These are phyloP conservation scores for Heliconius eleuchia DNA, from an alignment of 1,140 invertebrate species.

Conservation along the genomic window DNA sequence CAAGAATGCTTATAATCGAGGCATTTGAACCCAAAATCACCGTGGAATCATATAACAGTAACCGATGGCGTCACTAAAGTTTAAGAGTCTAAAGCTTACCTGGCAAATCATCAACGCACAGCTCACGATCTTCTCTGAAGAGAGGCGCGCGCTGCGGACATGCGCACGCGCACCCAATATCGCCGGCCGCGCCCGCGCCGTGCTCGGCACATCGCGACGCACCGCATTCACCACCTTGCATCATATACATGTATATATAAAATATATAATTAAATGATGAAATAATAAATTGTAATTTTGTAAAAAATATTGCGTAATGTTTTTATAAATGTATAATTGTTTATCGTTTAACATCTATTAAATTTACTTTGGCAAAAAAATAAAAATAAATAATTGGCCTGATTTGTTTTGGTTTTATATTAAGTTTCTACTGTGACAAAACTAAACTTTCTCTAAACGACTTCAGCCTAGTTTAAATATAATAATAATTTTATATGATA, in stretches of 20 bases:
- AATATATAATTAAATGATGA: conserved; percentile 8
- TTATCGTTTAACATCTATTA: background rate
- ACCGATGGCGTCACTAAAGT: background rate
- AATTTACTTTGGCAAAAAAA: background rate
- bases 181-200: conserved; percentile 51
- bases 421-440: no score
- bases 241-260: background rate
- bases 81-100: conserved; percentile 43
- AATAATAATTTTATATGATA: background rate
- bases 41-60: background rate
- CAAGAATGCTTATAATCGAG: no score
- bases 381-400: no score
- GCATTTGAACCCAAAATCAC: background rate
- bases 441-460: background rate
- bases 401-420: no score
- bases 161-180: conserved; percentile 57
- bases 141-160: conserved; percentile 70
- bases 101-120: conserved; percentile 72
- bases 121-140: conserved; percentile 70
- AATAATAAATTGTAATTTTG: background rate
- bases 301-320: background rate
- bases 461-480: background rate
- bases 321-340: background rate
- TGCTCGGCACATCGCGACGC: conserved; percentile 62
- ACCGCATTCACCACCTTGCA: conserved; percentile 55